Evolutionary conservation across 2,113 vertebrate genomes (phyloP).

Genomic region (Pygoscelis antarcticus): DNA sequence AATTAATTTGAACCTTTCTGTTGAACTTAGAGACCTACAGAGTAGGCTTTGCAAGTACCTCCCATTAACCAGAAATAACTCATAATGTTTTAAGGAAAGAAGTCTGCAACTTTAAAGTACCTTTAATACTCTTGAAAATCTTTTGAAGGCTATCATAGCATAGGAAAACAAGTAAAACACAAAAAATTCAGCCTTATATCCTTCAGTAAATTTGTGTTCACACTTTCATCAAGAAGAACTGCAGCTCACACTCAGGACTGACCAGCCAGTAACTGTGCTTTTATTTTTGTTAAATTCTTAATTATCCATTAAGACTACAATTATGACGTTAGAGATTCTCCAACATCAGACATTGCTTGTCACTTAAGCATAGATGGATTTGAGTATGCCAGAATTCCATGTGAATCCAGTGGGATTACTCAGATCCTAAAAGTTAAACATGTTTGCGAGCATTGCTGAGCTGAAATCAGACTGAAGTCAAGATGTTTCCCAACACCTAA

Average conservation of each 20-base stretch:
- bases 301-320: background rate
- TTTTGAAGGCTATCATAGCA: constrained; percentile 1
- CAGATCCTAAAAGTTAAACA: background rate
- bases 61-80: background rate
- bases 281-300: background rate
- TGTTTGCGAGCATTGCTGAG: background rate
- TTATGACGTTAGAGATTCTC: background rate
- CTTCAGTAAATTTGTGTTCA: background rate
- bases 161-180: background rate
- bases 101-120: background rate
- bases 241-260: background rate
- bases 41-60: background rate
- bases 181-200: background rate
- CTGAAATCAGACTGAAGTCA: background rate
- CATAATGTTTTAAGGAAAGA: background rate
- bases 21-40: background rate
- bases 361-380: background rate
- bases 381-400: background rate
- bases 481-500: background rate
- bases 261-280: background rate
- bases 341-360: background rate
- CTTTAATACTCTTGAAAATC: constrained; percentile 35
- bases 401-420: background rate
- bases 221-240: background rate
- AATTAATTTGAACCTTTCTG: background rate